A percentile compares a stretch with the other conserved stretches of the same genome.
phyloP scores from a whole-genome alignment of 2,797 vertebrate species.

The Vultur gryphus region DNA sequence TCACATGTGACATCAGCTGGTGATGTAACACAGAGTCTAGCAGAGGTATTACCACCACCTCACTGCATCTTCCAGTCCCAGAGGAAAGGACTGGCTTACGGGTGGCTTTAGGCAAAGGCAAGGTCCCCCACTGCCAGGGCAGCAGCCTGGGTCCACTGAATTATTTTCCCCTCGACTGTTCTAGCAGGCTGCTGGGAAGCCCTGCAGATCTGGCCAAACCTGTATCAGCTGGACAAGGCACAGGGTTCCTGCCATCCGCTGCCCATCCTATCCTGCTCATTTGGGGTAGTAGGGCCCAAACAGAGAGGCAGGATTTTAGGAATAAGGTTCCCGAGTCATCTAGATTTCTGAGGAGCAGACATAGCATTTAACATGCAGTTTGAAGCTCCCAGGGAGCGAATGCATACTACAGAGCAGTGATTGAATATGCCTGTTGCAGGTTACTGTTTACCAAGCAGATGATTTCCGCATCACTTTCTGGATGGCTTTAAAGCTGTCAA shows the following conservation, averaged over 20 bases:
- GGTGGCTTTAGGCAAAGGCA: not conserved
- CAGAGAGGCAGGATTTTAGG: not conserved
- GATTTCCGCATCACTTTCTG: not conserved
- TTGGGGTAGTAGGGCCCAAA: not conserved
- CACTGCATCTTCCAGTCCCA: not conserved
- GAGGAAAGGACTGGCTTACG: not conserved
- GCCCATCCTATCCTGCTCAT: not conserved
- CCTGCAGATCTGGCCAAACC: not conserved
- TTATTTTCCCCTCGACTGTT: not conserved
- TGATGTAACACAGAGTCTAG: not conserved
- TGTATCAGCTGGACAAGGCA: not conserved
- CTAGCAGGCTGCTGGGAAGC: not conserved
- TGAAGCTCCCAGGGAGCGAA: not conserved
- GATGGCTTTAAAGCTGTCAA: not conserved
- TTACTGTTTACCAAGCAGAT: not conserved
- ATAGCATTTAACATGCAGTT: fast-evolving
- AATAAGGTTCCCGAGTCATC: not conserved
- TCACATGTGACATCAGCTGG: not conserved
- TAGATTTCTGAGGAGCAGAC: not conserved
- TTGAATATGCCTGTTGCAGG: not conserved
- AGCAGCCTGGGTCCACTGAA: not conserved
- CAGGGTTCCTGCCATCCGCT: not conserved
- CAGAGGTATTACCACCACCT: not conserved
- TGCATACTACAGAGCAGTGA: not conserved
- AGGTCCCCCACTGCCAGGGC: not conserved